These are phyloP conservation scores for Anomalospiza imberbis DNA, from an alignment of 2,797 vertebrate species.

Conservation along the genomic window DNA sequence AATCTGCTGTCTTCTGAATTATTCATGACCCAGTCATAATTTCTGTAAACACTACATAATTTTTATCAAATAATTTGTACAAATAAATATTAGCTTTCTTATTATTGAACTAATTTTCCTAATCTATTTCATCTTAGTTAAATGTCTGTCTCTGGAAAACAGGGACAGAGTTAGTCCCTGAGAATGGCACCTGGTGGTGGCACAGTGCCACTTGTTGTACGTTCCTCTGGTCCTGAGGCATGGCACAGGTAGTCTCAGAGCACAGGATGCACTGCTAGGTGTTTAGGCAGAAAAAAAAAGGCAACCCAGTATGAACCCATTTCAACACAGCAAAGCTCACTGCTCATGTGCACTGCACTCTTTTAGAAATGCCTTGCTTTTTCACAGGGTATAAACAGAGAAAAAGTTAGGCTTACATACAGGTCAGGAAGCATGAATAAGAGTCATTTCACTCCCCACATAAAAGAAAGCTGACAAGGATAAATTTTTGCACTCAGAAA, in stretches of 20 bases:
- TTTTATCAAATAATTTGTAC: neutral
- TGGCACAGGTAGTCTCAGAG: neutral
- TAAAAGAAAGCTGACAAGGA: neutral
- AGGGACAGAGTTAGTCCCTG: too few relatives aligned
- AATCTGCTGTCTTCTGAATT: neutral
- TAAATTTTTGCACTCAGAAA: neutral
- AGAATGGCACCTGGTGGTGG: neutral
- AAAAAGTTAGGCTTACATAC: neutral
- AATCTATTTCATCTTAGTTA: neutral
- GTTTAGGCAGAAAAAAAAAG: neutral
- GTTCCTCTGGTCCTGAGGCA: neutral
- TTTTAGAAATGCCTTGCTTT: neutral
- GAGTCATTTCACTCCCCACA: neutral
- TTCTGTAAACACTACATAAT: neutral
- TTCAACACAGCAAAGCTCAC: neutral
- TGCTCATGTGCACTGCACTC: neutral
- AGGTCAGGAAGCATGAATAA: neutral
- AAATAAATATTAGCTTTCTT: neutral
- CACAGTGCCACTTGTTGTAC: neutral
- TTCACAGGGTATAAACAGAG: neutral
- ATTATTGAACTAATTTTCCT: neutral
- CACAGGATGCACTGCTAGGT: neutral
- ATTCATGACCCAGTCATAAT: neutral
- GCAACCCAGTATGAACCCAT: neutral
- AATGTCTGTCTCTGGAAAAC: neutral